A percentile compares a stretch with the other conserved stretches of the same genome.
These are phyloP conservation scores for Eristalis arbustorum DNA, from an alignment of 2,888 invertebrate genomes.

Conservation along the genomic window DNA sequence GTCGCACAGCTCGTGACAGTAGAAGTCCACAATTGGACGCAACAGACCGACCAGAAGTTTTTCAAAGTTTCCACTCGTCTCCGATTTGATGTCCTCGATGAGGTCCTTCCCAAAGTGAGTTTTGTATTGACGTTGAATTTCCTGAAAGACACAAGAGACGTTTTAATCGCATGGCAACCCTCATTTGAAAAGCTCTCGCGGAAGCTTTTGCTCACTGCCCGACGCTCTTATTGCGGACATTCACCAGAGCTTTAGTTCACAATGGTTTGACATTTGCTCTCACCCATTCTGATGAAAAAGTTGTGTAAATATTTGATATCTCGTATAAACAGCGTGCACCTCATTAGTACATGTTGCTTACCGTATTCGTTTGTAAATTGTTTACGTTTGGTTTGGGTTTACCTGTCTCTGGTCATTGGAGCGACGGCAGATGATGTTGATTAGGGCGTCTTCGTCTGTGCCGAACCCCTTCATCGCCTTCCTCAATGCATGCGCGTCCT, in stretches of 20 bases:
- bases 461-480: slow-evolving; percentile 95
- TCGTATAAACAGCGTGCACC: not conserved
- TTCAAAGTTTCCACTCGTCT: slow-evolving; percentile 93
- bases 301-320: slow-evolving; percentile 18
- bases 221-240: not conserved
- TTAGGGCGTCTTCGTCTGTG: slow-evolving; percentile 94
- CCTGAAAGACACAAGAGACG: slow-evolving; percentile 67
- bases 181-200: not conserved
- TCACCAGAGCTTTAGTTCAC: slow-evolving; percentile 31
- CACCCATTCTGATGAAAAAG: not conserved
- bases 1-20: slow-evolving; percentile 89
- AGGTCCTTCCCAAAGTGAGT: slow-evolving; percentile 84
- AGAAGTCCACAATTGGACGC: slow-evolving; percentile 91
- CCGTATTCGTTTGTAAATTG: not conserved
- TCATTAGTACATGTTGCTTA: not conserved
- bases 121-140: slow-evolving; percentile 79
- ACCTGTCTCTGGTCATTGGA: slow-evolving; percentile 90
- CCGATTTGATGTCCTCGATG: slow-evolving; percentile 91
- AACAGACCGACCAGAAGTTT: slow-evolving; percentile 90
- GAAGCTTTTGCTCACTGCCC: not conserved
- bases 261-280: not conserved
- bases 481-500: slow-evolving; percentile 90
- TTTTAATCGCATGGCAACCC: slow-evolving; percentile 15
- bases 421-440: slow-evolving; percentile 90
- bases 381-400: slow-evolving; percentile 10